Evolutionary conservation across 2,888 invertebrate species (phyloP), one percentile per base, ranked within the genome.

Genomic region (Labia minor): DNA sequence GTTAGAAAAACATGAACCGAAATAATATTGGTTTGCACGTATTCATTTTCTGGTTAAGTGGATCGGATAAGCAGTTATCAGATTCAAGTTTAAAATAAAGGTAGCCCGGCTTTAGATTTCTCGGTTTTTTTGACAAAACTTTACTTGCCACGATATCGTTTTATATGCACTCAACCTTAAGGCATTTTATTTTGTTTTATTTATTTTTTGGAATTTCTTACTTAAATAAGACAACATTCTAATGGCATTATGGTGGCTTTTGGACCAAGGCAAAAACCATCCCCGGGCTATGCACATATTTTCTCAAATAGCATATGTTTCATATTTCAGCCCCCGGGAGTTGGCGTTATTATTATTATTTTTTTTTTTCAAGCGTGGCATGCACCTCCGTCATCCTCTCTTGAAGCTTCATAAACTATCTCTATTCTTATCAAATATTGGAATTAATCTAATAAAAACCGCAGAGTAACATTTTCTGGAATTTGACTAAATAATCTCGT

Each of bases 21-120:
- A 49, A 49, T 49, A 49, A 49, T 49, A 49, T 49, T 16, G 49
- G 49, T 49, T 49, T 49, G 49, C 49, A 49, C 49, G 16, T 49
- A 8, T 49, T 49, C 49, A 49, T 49, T 49, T 49, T 49, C 49
- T 49, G 49, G 49, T 49, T 49, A 49, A 49, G 49, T 49, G 49
- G 49, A 49, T 49, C 49, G 49, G 49, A 49, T 49, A 49, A 49
- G 49, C 49, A 49, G 49, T 49, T 49, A 49, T 49, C 49, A 8
- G 49, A 49, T 49, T 49, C n/a, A 14, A 49, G 49, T 49, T 26
- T 49, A 49, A 49, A 49, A 3, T 26, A 26, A 26, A 26, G 4
- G 26, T n/a, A n/a, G n/a, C 49, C 14, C 6, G n/a, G 49, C 49
- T n/a, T n/a, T n/a, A n/a, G n/a, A n/a, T n/a, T n/a, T n/a, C 49